These are phyloP conservation scores for Globodera rostochiensis DNA, from an alignment of 1,140 invertebrate species.

Conservation along the genomic window DNA sequence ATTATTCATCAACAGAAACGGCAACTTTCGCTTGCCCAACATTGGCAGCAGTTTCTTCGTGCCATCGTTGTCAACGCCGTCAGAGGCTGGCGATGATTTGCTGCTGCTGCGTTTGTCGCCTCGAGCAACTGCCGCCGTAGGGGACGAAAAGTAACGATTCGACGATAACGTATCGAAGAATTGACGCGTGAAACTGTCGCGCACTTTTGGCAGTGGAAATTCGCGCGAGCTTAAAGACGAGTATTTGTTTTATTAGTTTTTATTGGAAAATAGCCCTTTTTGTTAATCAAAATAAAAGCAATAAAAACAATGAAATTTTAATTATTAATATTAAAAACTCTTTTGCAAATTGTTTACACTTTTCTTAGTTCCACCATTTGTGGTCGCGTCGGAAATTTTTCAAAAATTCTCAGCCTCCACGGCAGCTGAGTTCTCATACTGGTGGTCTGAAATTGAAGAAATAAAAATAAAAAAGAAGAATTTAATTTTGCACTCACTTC, in stretches of 20 bases:
- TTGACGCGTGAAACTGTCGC: slow-evolving; percentile 95
- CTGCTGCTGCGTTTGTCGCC: neutral
- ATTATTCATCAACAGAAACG: neutral
- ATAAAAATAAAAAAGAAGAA: neutral
- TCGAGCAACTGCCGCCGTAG: neutral
- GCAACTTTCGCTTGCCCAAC: neutral
- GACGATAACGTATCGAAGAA: slow-evolving; percentile 24
- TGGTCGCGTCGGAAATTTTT: slow-evolving; percentile 97
- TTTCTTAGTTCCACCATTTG: slow-evolving; percentile 96
- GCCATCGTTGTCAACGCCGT: neutral
- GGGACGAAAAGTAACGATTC: neutral
- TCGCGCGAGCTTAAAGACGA: slow-evolving; percentile 70
- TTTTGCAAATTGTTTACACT: slow-evolving; percentile 70
- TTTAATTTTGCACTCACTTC: slow-evolving; percentile 35
- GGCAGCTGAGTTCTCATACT: slow-evolving; percentile 90
- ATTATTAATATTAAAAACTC: neutral
- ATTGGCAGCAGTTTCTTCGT: neutral
- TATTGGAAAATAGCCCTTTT: no score
- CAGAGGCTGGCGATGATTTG: neutral
- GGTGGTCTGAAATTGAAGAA: slow-evolving; percentile 76
- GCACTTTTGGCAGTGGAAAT: slow-evolving; percentile 90
- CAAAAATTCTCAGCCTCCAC: slow-evolving; percentile 92
- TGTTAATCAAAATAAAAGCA: neutral
- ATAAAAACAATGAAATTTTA: neutral
- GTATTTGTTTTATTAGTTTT: no score